These are phyloP conservation scores for Drosophila fungiperda DNA, from an alignment of 2,888 invertebrate genomes.

Conservation along the genomic window DNA sequence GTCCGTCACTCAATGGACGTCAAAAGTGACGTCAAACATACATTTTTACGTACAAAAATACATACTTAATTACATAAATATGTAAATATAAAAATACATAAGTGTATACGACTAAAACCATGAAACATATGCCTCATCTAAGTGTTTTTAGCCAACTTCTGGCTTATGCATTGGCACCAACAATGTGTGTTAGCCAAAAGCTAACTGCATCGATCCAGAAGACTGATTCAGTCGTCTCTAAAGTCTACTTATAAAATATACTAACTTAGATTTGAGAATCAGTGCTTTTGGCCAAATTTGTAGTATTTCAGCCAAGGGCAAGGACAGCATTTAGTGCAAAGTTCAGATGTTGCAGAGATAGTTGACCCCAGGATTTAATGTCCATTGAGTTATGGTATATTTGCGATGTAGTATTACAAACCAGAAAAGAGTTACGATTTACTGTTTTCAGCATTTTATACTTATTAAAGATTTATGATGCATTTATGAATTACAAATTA, in stretches of 20 bases:
- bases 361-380: too few relatives aligned
- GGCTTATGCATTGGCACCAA: not conserved
- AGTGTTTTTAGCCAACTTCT: constrained; percentile 13
- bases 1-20: constrained; percentile 43
- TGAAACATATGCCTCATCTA: constrained; percentile 10
- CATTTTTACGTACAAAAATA: not conserved
- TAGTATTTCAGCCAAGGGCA: not conserved
- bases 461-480: too few relatives aligned
- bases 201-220: not conserved
- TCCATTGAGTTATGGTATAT: not conserved
- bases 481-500: not conserved
- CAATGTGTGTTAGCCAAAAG: not conserved
- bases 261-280: not conserved
- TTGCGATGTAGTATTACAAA: not conserved
- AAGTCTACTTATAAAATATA: not conserved
- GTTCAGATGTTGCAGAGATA: not conserved
- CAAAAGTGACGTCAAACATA: constrained; percentile 38
- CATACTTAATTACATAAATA: not conserved
- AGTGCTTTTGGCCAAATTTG: not conserved
- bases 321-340: too few relatives aligned
- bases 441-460: too few relatives aligned
- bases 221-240: not conserved
- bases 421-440: too few relatives aligned
- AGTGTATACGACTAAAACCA: not conserved
- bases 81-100: not conserved